A percentile compares a stretch with the other conserved stretches of the same genome.
Evolutionary conservation across 2,888 invertebrate genomes (phyloP).

Genomic region (Sesia bembeciformis): DNA sequence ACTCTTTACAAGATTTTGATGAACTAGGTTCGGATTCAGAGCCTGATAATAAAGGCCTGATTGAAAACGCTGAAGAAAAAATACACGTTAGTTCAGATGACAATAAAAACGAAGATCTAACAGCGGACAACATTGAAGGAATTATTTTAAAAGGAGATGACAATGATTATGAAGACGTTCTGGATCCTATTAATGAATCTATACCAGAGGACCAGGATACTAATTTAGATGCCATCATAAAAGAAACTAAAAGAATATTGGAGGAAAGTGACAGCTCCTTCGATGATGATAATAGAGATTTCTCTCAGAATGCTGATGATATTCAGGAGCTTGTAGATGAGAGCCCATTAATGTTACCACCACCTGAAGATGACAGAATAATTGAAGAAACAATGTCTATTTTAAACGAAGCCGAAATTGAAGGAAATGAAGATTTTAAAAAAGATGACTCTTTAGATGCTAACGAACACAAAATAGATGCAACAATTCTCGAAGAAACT

Average conservation of each 20-base stretch:
- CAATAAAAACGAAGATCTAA: neutral
- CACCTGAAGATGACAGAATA: neutral
- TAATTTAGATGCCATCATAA: slow-evolving; percentile 1
- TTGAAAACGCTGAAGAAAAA: slow-evolving; percentile 1
- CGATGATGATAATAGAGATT: neutral
- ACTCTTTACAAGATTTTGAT: neutral
- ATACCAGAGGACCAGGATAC: neutral
- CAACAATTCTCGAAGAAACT: neutral
- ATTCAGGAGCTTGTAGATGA: neutral
- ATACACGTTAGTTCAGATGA: neutral
- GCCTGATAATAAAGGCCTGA: slow-evolving; percentile 1
- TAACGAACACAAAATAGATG: neutral
- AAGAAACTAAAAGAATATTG: slow-evolving; percentile 12
- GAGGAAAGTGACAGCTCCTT: slow-evolving; percentile 5
- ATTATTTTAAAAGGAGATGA: neutral
- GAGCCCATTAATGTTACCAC: neutral
- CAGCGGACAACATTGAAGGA: neutral
- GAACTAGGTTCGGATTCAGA: slow-evolving; percentile 2
- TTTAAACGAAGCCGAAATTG: slow-evolving; percentile 7
- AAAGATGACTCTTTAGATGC: neutral
- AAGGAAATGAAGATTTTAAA: slow-evolving; percentile 1
- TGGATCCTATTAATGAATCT: neutral
- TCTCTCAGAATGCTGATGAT: neutral
- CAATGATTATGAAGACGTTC: slow-evolving; percentile 2
- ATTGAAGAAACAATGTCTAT: slow-evolving; percentile 11